A percentile compares a stretch with the other conserved stretches of the same genome.
phyloP scores from a whole-genome alignment of 2,113 vertebrate genomes.

The Delphinus delphis region DNA sequence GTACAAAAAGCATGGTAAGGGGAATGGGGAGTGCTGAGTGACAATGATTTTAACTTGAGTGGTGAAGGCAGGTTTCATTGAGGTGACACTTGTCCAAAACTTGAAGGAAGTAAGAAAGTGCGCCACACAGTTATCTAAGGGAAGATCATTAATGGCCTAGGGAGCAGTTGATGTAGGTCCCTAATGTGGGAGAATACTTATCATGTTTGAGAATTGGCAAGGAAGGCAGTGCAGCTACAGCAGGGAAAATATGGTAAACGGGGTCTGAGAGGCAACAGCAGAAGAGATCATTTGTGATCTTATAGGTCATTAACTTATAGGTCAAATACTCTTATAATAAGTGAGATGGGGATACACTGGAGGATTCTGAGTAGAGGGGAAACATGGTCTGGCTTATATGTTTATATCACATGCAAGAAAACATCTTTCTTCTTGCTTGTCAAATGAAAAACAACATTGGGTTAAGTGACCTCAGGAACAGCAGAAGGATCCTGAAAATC shows the following conservation, averaged over 20 bases:
- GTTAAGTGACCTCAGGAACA: not conserved
- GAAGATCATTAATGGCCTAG: not conserved
- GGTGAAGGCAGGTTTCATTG: not conserved
- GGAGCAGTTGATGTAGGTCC: not conserved
- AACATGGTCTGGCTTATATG: not conserved
- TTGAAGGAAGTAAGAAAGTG: not conserved
- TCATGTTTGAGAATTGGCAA: not conserved
- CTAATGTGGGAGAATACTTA: not conserved
- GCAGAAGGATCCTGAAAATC: not conserved
- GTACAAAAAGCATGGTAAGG: not conserved
- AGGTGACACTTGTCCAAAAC: not conserved
- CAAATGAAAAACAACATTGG: not conserved
- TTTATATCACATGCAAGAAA: not conserved
- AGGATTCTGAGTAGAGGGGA: not conserved
- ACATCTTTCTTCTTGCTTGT: not conserved
- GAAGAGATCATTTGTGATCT: not conserved
- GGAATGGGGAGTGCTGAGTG: not conserved
- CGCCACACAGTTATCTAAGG: not conserved
- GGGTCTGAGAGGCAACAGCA: not conserved
- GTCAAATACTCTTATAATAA: not conserved
- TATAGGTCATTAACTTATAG: not conserved
- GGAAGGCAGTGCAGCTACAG: not conserved
- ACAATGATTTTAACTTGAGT: not conserved
- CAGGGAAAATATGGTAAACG: not conserved
- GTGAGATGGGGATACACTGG: not conserved